Percentiles rank a stretch among this genome's conserved stretches.
Conservation (phyloP, 2,888 invertebrate genomes). For the Clanis bilineata region DNA sequence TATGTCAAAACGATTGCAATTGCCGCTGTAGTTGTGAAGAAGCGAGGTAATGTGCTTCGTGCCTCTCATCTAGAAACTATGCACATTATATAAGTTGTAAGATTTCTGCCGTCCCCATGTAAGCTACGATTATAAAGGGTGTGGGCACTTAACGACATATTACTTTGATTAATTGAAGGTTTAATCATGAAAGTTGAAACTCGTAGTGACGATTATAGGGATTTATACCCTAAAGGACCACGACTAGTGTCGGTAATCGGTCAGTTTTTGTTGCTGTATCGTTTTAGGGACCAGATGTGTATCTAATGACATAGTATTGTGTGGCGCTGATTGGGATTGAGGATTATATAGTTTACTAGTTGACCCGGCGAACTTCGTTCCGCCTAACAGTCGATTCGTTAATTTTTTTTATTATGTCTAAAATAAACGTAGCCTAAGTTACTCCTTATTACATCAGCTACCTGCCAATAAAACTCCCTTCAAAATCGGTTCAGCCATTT, state of each 20-base stretch:
- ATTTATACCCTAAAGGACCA: background rate
- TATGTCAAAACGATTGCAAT: constrained; percentile 43
- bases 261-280: background rate
- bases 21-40: constrained; percentile 36
- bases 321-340: background rate
- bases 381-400: no score
- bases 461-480: no score
- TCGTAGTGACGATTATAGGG: constrained; percentile 2
- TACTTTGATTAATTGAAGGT: constrained; percentile 13
- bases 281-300: background rate
- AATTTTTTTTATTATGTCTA: no score
- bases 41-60: constrained; percentile 39
- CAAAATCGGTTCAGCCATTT: no score
- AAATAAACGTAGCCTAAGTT: no score
- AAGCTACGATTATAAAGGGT: background rate
- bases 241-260: background rate
- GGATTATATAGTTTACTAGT: no score
- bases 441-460: no score
- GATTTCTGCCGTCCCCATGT: constrained; percentile 26
- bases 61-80: constrained; percentile 44
- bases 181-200: constrained; percentile 5
- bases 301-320: background rate
- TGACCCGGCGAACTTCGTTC: no score
- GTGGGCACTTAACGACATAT: constrained; percentile 5
- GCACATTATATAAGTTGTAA: constrained; percentile 44